Base-by-base conservation (phyloP, 2,888 invertebrate genomes). In the Pseudococcus longispinus region DNA sequence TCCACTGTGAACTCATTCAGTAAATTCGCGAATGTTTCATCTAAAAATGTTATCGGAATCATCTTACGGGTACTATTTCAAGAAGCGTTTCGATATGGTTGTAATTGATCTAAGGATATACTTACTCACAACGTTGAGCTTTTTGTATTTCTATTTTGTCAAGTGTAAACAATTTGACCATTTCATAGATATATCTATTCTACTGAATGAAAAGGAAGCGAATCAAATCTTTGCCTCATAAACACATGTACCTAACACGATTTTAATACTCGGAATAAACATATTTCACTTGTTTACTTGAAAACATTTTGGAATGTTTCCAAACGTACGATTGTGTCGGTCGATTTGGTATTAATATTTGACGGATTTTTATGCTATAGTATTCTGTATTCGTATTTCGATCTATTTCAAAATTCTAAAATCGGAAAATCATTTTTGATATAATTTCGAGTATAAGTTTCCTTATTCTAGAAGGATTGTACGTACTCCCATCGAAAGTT, bases 281-380 rank as follows among this genome's bases (percentile, higher is more conserved):
- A 42, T 80, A 80, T 80, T 80, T 80, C 42, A 23, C 77, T 80
- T 80, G 77, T 80, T 80, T 80, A 80, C 77, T 80, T 13, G 42
- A 80, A 80, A 80, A 80, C 20, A 80, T 42, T 80, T 80, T 80
- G 77, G 77, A 80, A 80, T 80, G 42, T 80, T 20, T 80, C 77
- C 77, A 80, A 80, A 80, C 26, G n/a, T 80, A n/a, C 77, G n/a
- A 20, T 74, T 32, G 77, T 80, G 42, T 80, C 42, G 23, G 77
- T 80, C 29, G 20, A 80, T 80, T 80, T 80, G 20, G 77, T 80
- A 80, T 42, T 80, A 80, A 80, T 80, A 42, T 80, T 37, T 80
- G n/a, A 42, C 23, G 77, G 42, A 42, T 80, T 70, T 29, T 65
- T 65, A 20, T 9, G 4, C 20, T 20, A 8, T 60, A 20, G n/a